These are phyloP conservation scores for Chrysomela aeneicollis DNA, from an alignment of 2,888 invertebrate species.

Conservation along the genomic window DNA sequence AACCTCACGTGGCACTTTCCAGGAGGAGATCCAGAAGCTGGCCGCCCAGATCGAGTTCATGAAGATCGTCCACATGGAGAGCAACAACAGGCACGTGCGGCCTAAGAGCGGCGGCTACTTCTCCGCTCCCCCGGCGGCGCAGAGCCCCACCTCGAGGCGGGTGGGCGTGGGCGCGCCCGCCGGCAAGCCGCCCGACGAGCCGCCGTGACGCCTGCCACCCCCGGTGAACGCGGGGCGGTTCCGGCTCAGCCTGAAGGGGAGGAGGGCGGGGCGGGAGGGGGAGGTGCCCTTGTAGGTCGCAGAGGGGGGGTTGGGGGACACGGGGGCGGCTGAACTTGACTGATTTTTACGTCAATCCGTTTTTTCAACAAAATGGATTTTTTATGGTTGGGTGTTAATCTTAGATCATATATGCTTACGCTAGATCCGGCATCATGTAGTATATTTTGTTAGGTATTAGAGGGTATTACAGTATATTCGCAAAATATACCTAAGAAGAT, in stretches of 20 bases:
- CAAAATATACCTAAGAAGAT: too few species aligned
- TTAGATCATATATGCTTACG: too few species aligned
- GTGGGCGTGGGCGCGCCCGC: constrained; percentile 55
- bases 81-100: constrained; percentile 88
- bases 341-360: too few species aligned
- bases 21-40: constrained; percentile 91
- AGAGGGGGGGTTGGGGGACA: not conserved
- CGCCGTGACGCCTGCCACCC: constrained; percentile 51
- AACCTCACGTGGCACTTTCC: too few species aligned
- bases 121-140: constrained; percentile 63
- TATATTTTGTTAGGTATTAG: too few species aligned
- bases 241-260: constrained; percentile 46
- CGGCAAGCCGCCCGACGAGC: constrained; percentile 53
- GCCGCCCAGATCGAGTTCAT: constrained; percentile 93
- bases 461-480: too few species aligned
- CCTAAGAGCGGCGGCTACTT: constrained; percentile 86
- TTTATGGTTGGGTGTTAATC: too few species aligned
- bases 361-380: too few species aligned
- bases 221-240: constrained; percentile 45
- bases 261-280: constrained; percentile 30
- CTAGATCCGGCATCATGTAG: too few species aligned
- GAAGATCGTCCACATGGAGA: constrained; percentile 94
- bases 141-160: constrained; percentile 57
- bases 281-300: constrained; percentile 24
- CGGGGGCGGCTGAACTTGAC: too few species aligned